phyloP scores from a whole-genome alignment of 2,797 vertebrate species.

The Uromys caudimaculatus region DNA sequence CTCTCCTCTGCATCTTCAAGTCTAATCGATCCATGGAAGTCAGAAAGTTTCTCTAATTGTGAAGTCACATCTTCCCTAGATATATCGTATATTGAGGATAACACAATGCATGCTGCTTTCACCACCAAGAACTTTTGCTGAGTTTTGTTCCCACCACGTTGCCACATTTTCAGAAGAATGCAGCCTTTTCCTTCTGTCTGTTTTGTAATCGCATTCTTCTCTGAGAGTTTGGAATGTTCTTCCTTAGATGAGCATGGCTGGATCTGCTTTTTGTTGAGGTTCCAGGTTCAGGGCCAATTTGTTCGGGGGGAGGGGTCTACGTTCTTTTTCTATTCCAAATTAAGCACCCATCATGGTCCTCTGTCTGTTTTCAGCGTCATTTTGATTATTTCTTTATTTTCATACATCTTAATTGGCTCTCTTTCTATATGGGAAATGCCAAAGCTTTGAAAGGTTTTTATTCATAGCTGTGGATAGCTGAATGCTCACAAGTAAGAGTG shows the following conservation, averaged over 20 bases:
- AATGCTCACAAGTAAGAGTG: neutral
- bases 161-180: neutral
- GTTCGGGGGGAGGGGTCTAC: neutral
- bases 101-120: neutral
- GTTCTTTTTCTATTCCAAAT: neutral
- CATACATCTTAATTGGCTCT: neutral
- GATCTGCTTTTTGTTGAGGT: neutral
- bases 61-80: neutral
- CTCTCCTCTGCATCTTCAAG: neutral
- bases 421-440: neutral
- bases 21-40: neutral
- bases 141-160: neutral
- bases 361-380: neutral
- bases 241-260: neutral
- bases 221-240: neutral
- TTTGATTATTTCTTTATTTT: neutral
- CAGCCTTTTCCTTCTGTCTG: neutral
- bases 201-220: conserved; percentile 16
- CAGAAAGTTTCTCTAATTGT: neutral
- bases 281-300: neutral
- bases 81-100: neutral
- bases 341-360: neutral
- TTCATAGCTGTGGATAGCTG: neutral
- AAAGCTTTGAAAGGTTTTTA: neutral
- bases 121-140: neutral